Evolutionary conservation across 1,140 invertebrate species (phyloP), one percentile per base, ranked within the genome.

Genomic region (honey bee (Apis mellifera)): DNA sequence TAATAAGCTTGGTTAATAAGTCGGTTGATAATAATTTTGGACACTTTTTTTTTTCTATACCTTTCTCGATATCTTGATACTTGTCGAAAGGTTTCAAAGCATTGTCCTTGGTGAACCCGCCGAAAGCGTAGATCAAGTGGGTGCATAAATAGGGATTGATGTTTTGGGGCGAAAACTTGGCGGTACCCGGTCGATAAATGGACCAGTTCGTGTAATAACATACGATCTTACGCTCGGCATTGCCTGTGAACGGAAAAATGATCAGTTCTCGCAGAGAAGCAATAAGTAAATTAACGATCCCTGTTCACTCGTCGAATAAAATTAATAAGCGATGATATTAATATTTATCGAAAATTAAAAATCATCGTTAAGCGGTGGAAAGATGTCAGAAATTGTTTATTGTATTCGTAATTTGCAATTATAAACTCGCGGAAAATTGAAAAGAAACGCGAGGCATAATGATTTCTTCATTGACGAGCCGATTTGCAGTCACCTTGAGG

Each of bases 121-220:
- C 98, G 92, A 99, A 99, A 9, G 98, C 98, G 92, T 99, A 99
- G 69, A 99, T 97, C 74, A 99, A 95, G 95, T 99, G 98, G 17
- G 98, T 99, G 94, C 98, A 99, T 50, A 99, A 95, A 92, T 98
- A 98, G 32, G 98, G 98, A 95, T 99, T 99, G 89, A 99, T 99
- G 92, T 99, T 98, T 94, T 98, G 97, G 0, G 98, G 98, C 84
- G 97, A 97, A 93, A 98, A 99, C 93, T 98, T 98, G 2, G 97
- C 97, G 5, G 96, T 97, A 54, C 97, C 97, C 7, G 97, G 97
- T 82, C 97, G 94, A 91, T 98, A 98, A 8, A 98, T 97, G 82
- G 97, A 98, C 98, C 98, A 98, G 93, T 98, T 98, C n/a, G 97
- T 98, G 94, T 98, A 98, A 92, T 98, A 98, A 90, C 98, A 98